Base-by-base conservation (phyloP, 1,140 invertebrate genomes). In the Bombus ignitus region DNA sequence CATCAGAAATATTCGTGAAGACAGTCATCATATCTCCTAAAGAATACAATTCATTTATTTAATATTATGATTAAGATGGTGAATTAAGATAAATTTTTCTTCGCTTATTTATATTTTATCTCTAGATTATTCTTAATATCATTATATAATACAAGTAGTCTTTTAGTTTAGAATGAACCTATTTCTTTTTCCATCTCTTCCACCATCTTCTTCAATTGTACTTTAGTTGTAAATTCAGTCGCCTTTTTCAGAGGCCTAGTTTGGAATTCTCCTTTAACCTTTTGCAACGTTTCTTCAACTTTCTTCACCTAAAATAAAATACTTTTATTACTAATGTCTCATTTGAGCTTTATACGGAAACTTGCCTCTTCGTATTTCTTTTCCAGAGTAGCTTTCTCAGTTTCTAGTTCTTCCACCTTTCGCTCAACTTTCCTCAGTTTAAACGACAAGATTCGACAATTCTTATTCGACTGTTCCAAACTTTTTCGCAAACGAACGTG, bases 361-460 rank as follows among this genome's bases (percentile, higher is more conserved):
- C 74, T 92, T 94, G 97, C 97, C 93, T 97, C 97, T 91, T 96
- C 95, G 74, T 96, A 95, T 93, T 97, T 97, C 86, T 96, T 97
- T 88, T 98, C 97, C 39, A 97, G 93, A 88, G 97, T 97, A 10
- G 94, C 95, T 92, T 98, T 98, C 89, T 99, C 99, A 62, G 96
- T 96, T 93, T 99, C 98, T 35, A 99, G 94, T 91, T 98, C 97
- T 83, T 99, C 99, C 47, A 97, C 96, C 93, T 97, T 97, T 81
- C 99, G 96, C 94, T 99, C 99, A 39, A 98, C 97, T 96, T 99
- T 99, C 91, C 99, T 97, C 75, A 99, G 95, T 95, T 99, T 99
- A 94, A 99, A 99, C 85, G 99, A 99, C 44, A 99, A 96, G 89
- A 99, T 99, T 88, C 99, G 96, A 95, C 99, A 99, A 95, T 99